A percentile compares a stretch with the other conserved stretches of the same genome.
These are phyloP conservation scores for Lagopus leucura DNA, from an alignment of 2,113 vertebrate genomes.

Conservation along the genomic window DNA sequence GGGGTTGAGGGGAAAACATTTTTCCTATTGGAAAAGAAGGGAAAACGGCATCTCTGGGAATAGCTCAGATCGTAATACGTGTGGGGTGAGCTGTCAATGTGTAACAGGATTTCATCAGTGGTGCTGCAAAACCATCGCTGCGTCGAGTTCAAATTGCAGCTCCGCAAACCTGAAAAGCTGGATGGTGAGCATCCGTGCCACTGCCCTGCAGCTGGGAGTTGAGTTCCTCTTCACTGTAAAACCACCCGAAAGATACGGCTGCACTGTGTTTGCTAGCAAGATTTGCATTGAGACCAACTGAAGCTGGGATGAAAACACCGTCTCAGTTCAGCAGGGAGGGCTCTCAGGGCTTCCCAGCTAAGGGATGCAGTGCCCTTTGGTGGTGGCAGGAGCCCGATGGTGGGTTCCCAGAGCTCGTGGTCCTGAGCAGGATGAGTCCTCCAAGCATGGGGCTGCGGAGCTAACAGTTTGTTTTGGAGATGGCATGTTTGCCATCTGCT, in stretches of 20 bases:
- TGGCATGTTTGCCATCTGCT: not conserved
- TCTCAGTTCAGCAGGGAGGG: not conserved
- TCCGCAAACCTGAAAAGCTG: constrained; percentile 12
- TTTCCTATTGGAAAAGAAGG: not conserved
- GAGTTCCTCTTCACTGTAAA: constrained; percentile 15
- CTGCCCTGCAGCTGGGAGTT: not conserved
- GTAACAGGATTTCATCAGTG: not conserved
- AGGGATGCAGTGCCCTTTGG: not conserved
- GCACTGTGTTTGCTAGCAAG: not conserved
- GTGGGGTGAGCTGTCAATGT: not conserved
- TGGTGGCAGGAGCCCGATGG: not conserved
- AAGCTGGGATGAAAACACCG: not conserved
- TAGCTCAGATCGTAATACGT: not conserved
- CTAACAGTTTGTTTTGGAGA: not conserved
- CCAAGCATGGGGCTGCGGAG: not conserved
- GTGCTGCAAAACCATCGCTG: not conserved
- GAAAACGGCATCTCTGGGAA: not conserved
- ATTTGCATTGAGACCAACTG: fast-evolving
- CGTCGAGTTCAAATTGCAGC: not conserved
- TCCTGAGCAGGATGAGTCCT: not conserved
- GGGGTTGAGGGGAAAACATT: not conserved
- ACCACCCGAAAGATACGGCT: constrained; percentile 19
- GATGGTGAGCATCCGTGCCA: constrained; percentile 17
- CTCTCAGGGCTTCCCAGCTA: not conserved
- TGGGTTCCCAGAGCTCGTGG: not conserved